Conservation (phyloP, 2,888 invertebrate genomes). For the Drosophila pseudotalamancana region DNA sequence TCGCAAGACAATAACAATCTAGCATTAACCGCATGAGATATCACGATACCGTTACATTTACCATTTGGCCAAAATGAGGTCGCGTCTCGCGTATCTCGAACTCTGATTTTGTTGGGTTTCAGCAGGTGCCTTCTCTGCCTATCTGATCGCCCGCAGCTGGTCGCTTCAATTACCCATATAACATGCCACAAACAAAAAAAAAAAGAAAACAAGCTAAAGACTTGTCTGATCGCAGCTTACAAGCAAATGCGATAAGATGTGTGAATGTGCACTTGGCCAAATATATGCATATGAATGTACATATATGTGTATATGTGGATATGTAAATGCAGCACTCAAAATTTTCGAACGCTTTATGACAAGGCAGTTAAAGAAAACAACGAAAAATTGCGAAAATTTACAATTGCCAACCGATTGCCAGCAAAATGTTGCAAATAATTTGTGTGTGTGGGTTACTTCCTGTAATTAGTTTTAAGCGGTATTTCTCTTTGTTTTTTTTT, state of each 20-base stretch:
- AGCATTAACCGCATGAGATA: slow-evolving; percentile 2
- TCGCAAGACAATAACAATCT: slow-evolving; percentile 40
- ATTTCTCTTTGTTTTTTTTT: too few relatives aligned
- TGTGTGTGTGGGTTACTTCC: slow-evolving; percentile 50
- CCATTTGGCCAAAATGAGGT: slow-evolving; percentile 47
- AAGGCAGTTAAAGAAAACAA: slow-evolving; percentile 16
- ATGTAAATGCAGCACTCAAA: slow-evolving; percentile 10
- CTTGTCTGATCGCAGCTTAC: not conserved
- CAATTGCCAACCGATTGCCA: slow-evolving; percentile 38
- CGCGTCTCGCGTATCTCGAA: slow-evolving; percentile 26
- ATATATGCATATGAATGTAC: not conserved
- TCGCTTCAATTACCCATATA: slow-evolving; percentile 48
- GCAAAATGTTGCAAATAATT: slow-evolving; percentile 21
- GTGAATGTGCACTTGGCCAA: too few relatives aligned
- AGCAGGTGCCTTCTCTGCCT: slow-evolving; percentile 9
- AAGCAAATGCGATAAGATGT: slow-evolving; percentile 1
- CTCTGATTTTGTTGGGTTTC: slow-evolving; percentile 14
- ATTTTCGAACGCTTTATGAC: slow-evolving; percentile 40
- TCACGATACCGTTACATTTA: slow-evolving; percentile 32
- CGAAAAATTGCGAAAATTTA: slow-evolving; percentile 42
- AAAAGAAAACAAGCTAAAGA: not conserved
- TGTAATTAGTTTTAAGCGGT: slow-evolving; percentile 72
- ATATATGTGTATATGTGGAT: not conserved
- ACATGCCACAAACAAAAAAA: slow-evolving; percentile 28
- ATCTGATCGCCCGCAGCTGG: slow-evolving; percentile 1